Evolutionary conservation across 1,140 invertebrate genomes (phyloP), one percentile per base, ranked within the genome.

Genomic region (Teleopsis dalmanni): DNA sequence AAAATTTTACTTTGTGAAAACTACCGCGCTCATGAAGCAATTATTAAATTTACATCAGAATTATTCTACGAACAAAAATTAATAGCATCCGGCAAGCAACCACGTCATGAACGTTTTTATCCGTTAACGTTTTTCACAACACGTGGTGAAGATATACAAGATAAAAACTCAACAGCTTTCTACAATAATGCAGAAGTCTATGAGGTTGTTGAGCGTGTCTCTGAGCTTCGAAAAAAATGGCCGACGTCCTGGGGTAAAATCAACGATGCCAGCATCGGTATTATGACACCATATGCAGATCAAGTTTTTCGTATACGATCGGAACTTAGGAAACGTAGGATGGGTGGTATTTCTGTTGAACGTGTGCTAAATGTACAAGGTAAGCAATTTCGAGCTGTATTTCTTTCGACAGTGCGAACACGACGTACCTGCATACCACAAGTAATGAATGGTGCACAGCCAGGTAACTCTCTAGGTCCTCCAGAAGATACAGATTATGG

Each of bases 361-460:
- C 73, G 88, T 50, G 88, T 92, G 9, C 73, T 90, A 1, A 93
- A 93, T 72, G 87, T 91, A 1, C 90, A 93, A 74, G 88, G 88
- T 66, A 92, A 92, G 66, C 88, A 93, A 69, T 94, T 92, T 60
- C 76, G 87, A 9, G 88, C 85, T 1, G 82, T 93, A 23, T 86
- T 94, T 55, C 72, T 93, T 29, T 90, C 86, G 18, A 91, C 88
- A 0, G 89, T 93, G 1, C 74, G 89, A 5, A 92, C 88, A 1
- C 72, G 84, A 35, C 74, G 81, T 44, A 87, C 84, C 2, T 90
- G 86, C 65, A 73, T 65, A 73, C 72, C 62, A 3, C 58, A 63
- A 22, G 25, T 46, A 34, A 56, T 55, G 3, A 47, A 47, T n/a
- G 56, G 50, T 0, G 16, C 50, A 11, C 64, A 7, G 68, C 67